These are phyloP conservation scores for Macroramphosus scolopax DNA, from an alignment of 2,797 vertebrate genomes.

Conservation along the genomic window DNA sequence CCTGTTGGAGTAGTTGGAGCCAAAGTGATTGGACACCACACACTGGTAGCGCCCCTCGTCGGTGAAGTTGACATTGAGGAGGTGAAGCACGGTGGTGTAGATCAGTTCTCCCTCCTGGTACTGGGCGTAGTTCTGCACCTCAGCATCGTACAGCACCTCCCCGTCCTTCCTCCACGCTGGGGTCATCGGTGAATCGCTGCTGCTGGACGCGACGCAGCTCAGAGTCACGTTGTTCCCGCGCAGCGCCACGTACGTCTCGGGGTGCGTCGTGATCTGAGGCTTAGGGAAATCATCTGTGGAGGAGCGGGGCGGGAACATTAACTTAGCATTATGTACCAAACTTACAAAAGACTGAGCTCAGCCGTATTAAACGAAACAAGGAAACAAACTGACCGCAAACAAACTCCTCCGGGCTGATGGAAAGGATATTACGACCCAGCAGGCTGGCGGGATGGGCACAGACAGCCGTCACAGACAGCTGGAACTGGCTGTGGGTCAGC, in stretches of 20 bases:
- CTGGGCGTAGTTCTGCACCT: conserved; percentile 92
- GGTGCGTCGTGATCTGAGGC: conserved; percentile 92
- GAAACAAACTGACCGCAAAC: conserved; percentile 95
- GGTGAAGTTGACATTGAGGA: conserved; percentile 87
- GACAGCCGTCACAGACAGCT: conserved; percentile 79
- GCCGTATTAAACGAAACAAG: no score
- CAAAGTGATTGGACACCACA: conserved; percentile 97
- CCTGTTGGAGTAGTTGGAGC: conserved; percentile 93
- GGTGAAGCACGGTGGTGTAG: conserved; percentile 89
- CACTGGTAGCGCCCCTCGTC: conserved; percentile 96
- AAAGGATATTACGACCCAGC: conserved; percentile 79
- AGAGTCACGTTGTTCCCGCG: conserved; percentile 92
- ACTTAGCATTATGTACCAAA: no score
- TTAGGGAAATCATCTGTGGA: conserved; percentile 96
- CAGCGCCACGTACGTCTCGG: conserved; percentile 91
- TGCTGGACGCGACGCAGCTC: conserved; percentile 92
- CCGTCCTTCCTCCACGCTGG: conserved; percentile 97
- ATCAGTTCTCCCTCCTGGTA: conserved; percentile 82
- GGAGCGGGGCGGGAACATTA: neutral
- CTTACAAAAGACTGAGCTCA: no score
- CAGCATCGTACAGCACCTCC: conserved; percentile 88
- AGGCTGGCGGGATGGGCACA: conserved; percentile 87
- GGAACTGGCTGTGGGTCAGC: conserved; percentile 79
- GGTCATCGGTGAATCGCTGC: conserved; percentile 95
- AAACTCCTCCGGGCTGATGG: conserved; percentile 84